Percentiles rank a stretch among this genome's conserved stretches.
phyloP scores from a whole-genome alignment of 2,113 vertebrate genomes.

The Mustela lutreola region DNA sequence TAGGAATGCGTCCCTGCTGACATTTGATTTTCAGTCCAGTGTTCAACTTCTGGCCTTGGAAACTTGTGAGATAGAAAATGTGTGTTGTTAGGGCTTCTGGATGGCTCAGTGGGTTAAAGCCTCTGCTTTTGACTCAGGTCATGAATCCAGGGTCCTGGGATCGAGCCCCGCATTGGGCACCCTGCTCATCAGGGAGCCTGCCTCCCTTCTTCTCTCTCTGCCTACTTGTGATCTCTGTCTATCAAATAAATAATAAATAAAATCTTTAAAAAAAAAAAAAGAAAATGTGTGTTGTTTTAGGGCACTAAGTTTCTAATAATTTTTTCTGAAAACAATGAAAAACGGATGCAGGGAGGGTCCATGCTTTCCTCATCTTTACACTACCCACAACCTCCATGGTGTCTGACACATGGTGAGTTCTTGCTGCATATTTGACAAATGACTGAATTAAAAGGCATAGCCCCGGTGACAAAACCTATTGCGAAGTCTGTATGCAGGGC shows the following conservation, averaged over 20 bases:
- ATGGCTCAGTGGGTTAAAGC: too few relatives aligned
- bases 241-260: too few relatives aligned
- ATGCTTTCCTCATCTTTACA: not conserved
- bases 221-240: too few relatives aligned
- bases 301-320: not conserved
- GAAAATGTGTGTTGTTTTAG: not conserved
- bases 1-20: not conserved
- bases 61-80: not conserved
- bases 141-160: too few relatives aligned
- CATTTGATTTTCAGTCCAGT: fast-evolving
- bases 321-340: not conserved
- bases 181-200: too few relatives aligned
- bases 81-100: too few relatives aligned
- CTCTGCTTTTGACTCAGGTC: too few relatives aligned
- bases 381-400: not conserved
- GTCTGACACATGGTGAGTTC: not conserved
- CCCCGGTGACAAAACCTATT: not conserved
- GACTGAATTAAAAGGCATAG: not conserved
- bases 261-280: too few relatives aligned
- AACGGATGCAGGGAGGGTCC: too few relatives aligned
- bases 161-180: too few relatives aligned
- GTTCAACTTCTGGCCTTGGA: not conserved
- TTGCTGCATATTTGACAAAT: not conserved
- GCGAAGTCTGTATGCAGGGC: not conserved
- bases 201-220: too few relatives aligned